phyloP scores from a whole-genome alignment of 2,797 vertebrate species.

The Cercopithecus diana region DNA sequence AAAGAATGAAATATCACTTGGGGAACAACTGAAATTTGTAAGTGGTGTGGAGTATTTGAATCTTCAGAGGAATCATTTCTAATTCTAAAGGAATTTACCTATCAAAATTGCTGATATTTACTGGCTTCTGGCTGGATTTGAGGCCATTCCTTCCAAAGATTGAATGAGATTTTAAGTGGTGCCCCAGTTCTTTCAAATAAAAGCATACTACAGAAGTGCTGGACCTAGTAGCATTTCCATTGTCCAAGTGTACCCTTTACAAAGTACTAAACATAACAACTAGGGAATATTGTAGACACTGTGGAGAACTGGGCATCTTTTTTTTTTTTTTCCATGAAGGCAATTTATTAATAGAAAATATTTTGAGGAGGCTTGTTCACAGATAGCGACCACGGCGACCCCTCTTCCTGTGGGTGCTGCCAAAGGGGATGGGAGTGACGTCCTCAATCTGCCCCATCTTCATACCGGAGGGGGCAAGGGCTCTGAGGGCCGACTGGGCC shows the following conservation, averaged over 20 bases:
- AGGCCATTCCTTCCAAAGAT: not conserved
- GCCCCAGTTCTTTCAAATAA: not conserved
- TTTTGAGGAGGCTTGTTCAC: too few relatives aligned
- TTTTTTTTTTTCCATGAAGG: too few relatives aligned
- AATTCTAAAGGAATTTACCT: not conserved
- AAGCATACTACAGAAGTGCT: fast-evolving
- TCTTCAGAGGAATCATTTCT: not conserved
- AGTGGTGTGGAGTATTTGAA: not conserved
- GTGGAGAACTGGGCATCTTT: not conserved
- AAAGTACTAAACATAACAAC: not conserved
- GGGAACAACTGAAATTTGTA: not conserved
- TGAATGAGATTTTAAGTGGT: not conserved
- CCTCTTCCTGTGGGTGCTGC: too few relatives aligned
- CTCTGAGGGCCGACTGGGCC: too few relatives aligned
- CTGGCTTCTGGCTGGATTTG: not conserved
- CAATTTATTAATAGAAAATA: too few relatives aligned
- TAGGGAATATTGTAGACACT: not conserved
- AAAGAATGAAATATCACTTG: not conserved
- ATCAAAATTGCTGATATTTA: not conserved
- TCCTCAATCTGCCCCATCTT: too few relatives aligned
- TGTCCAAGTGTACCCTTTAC: not conserved
- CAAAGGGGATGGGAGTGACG: too few relatives aligned
- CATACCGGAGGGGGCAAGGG: too few relatives aligned
- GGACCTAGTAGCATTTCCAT: not conserved
- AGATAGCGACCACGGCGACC: too few relatives aligned